Conservation (phyloP, 2,888 invertebrate species). For the Arctia plantaginis region DNA sequence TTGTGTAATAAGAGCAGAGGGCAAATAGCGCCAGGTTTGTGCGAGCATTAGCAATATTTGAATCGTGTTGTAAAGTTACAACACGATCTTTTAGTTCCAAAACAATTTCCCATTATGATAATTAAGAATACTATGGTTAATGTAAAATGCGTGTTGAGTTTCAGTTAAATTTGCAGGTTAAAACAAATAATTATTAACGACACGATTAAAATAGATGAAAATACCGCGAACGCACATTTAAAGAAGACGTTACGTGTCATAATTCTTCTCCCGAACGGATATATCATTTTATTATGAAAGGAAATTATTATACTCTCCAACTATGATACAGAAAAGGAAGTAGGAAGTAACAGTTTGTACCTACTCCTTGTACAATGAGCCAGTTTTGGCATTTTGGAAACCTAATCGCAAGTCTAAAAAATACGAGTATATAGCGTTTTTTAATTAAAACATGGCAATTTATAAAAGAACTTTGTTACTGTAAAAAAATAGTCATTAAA, state of each 20-base stretch:
- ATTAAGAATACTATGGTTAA: not conserved
- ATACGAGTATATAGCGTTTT: not conserved
- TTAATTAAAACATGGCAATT: conserved; percentile 3
- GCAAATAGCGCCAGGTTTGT: not conserved
- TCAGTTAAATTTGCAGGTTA: not conserved
- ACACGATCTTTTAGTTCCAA: not conserved
- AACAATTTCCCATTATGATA: not conserved
- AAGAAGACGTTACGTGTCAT: not conserved
- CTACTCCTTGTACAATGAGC: not conserved
- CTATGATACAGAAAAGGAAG: conserved; percentile 21
- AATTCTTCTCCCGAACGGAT: conserved; percentile 12
- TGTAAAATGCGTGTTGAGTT: not conserved
- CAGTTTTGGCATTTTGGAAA: not conserved
- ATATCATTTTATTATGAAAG: conserved; percentile 18
- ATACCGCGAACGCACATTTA: too few relatives aligned
- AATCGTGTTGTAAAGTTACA: not conserved
- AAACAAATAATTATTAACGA: not conserved
- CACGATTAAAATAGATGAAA: not conserved
- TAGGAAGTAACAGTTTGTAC: conserved; percentile 17
- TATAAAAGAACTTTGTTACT: not conserved
- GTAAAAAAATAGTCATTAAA: conserved; percentile 16
- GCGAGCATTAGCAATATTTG: conserved; percentile 12
- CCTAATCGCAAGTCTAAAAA: not conserved
- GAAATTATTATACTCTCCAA: conserved; percentile 25
- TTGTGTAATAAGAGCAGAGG: conserved; percentile 28